phyloP scores from a whole-genome alignment of 2,797 vertebrate species.

The Decapterus maruadsi region DNA sequence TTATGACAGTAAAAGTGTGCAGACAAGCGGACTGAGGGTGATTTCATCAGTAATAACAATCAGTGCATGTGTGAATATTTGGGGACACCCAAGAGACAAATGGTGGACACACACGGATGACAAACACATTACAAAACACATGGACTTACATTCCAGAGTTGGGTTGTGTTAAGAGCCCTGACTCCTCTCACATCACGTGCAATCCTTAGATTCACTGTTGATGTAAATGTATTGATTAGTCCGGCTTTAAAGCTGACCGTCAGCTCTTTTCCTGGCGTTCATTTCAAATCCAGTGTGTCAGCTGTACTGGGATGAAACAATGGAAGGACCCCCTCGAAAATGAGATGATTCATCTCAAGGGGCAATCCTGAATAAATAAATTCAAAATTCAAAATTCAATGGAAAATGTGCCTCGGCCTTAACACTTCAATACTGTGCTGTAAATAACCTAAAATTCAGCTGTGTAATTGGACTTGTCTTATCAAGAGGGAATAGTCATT shows the following conservation, averaged over 20 bases:
- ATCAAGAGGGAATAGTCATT: not conserved
- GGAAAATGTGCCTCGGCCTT: not conserved
- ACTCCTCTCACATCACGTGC: not conserved
- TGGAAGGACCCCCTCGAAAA: too few relatives aligned
- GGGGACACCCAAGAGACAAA: constrained; percentile 24
- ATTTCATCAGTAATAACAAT: constrained; percentile 35
- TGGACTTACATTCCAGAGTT: not conserved
- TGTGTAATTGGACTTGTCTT: constrained; percentile 3
- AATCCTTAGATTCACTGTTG: not conserved
- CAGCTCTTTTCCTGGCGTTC: constrained; percentile 2
- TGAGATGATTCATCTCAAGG: too few relatives aligned
- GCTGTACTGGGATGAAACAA: not conserved
- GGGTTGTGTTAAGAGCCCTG: not conserved
- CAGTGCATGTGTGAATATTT: constrained; percentile 28
- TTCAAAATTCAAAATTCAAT: too few relatives aligned
- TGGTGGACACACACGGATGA: not conserved
- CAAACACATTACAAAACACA: not conserved
- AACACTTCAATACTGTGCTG: not conserved
- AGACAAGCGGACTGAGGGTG: constrained; percentile 6
- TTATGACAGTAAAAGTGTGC: constrained; percentile 18
- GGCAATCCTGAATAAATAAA: too few relatives aligned
- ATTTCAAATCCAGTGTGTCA: constrained; percentile 16
- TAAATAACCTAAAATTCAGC: constrained; percentile 2
- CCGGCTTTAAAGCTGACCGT: constrained; percentile 6
- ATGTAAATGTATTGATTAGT: constrained; percentile 15